A percentile compares a stretch with the other conserved stretches of the same genome.
Conservation (phyloP, 2,797 vertebrate genomes). For the Semaprochilodus insignis region DNA sequence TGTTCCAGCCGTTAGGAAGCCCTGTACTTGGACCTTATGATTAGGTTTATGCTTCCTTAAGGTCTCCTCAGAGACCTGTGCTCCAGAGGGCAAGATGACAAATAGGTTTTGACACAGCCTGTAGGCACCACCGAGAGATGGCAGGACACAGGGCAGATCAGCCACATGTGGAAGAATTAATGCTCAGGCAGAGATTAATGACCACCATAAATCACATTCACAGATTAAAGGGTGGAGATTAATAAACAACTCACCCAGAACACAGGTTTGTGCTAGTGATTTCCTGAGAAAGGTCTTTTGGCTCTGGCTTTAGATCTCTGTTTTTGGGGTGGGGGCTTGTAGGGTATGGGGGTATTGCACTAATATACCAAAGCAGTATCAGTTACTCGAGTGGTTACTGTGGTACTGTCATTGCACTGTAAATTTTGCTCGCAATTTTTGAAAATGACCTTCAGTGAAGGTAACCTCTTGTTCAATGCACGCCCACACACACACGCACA, state of each 20-base stretch:
- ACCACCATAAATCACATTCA: constrained; percentile 43
- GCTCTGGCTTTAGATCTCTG: background rate
- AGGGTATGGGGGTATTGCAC: no score
- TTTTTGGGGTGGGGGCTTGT: no score
- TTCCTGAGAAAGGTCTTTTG: constrained; percentile 1
- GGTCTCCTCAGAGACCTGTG: constrained; percentile 20
- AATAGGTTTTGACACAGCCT: constrained; percentile 34
- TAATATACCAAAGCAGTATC: background rate
- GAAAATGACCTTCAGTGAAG: constrained; percentile 2
- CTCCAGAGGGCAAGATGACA: constrained; percentile 25
- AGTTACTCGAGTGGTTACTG: background rate
- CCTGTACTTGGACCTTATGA: constrained; percentile 1
- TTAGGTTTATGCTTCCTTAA: constrained; percentile 6
- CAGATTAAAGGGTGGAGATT: constrained; percentile 33
- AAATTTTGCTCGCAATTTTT: background rate
- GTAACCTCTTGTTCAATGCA: background rate
- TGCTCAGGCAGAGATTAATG: constrained; percentile 44
- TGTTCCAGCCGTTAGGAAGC: background rate
- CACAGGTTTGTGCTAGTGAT: constrained; percentile 15
- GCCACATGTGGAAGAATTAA: constrained; percentile 26
- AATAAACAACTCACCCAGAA: constrained; percentile 13
- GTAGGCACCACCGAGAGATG: constrained; percentile 16
- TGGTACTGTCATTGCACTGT: background rate
- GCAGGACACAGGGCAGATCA: constrained; percentile 32
- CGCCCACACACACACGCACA: no score